Evolutionary conservation across 2,888 invertebrate genomes (phyloP), one percentile per base, ranked within the genome.

Genomic region (Drosophila stalkeri): DNA sequence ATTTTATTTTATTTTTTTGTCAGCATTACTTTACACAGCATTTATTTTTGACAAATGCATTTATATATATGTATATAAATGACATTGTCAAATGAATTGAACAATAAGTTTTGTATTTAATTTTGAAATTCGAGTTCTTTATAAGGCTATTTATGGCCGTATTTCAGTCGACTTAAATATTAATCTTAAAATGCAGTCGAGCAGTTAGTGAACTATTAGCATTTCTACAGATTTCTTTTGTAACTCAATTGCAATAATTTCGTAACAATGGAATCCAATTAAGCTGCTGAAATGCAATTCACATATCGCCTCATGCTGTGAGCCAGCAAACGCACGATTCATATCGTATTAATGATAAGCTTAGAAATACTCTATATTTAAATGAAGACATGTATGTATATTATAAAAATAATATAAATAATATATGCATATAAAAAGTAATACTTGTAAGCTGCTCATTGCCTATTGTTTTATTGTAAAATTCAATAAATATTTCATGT

Each of bases 251-350:
- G 37, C 31, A 33, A 8, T 31, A 57, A 2, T 0, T 41, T 35
- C 20, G 8, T 14, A 60, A 35, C 55, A 71, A 44, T 27, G 44
- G 39, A 20, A 54, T 44, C 57, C 69, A 69, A 75, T 69, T 75
- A 52, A 49, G 52, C 51, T 49, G 39, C 52, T 43, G n/a, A 70
- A 75, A 62, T 75, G 75, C 62, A 75, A 62, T 60, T 75, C 44
- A 70, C 64, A 62, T 70, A 59, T 62, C 59, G 44, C 46, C 57
- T 49, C 52, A 51, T 16, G 33, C 54, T n/a, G n/a, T 11, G 27
- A 47, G 27, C 1, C 27, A 49, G n/a, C 0, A n/a, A 46, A 12
- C 2, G 20, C 2, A 20, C 18, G 2, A 11, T 12, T 14, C 12
- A 5, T 6, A 14, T 20, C 14, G 3, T 5, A 11, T 2, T 5